Evolutionary conservation across 2,797 vertebrate genomes (phyloP), one percentile per base, ranked within the genome.

Genomic region (Myotis planiceps): DNA sequence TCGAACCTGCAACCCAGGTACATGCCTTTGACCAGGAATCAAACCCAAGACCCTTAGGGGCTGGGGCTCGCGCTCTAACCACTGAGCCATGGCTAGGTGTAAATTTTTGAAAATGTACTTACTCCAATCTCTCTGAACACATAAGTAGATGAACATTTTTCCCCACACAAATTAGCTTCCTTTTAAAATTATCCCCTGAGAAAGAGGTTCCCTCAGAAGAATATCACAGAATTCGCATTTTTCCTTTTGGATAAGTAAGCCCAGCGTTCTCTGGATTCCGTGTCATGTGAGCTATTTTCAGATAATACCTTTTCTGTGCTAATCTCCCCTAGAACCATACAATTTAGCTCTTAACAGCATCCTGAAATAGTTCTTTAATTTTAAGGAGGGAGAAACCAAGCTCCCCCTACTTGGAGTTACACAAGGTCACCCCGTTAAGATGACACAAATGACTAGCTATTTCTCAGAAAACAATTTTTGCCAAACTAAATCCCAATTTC

Each of bases 231-330:
- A 5, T 90, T 66, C 63, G 58, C 5, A 5, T 71, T 68, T 51
- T 42, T 10, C 2, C 21, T 86, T 66, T 89, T 25, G 3, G 12
- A 6, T 29, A 49, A 53, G 9, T 34, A 79, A 79, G 21, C 55
- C 34, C 90, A 49, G 45, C 55, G 39, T 76, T 42, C 66, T 69
- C 74, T 80, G 49, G 29, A 25, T 63, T 66, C 53, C n/a, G 9
- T 84, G 53, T 87, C 63, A 29, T 71, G 47, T 87, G 68, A n/a
- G 45, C 19, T 95, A 63, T 83, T 94, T 88, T 89, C 92, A 83
- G 25, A 72, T 49, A 94, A 88, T 78, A 71, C 14, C 5, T 80
- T 92, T 45, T 75, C 65, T 65, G 18, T 55, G 58, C 6, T 69
- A 84, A 55, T 32, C 66, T 68, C 88, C 72, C 25, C 65, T 19